Conservation (phyloP, 2,888 invertebrate genomes). For the Euplexia lucipara region DNA sequence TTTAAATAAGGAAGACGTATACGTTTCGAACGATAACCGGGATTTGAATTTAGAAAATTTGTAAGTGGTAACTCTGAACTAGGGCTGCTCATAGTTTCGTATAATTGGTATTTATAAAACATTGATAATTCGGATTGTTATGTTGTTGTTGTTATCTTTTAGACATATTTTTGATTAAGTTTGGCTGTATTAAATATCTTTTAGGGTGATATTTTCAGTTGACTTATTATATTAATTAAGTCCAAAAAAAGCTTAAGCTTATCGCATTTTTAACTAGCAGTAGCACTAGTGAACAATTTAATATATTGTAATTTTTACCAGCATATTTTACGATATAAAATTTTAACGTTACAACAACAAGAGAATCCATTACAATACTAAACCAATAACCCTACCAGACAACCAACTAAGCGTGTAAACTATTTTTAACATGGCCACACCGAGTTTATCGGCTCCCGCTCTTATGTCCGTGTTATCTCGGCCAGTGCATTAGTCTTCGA, state of each 20-base stretch:
- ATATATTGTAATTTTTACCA: background rate
- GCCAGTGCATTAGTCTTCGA: constrained; percentile 90
- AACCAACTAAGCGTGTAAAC: constrained; percentile 89
- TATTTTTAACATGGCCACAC: constrained; percentile 91
- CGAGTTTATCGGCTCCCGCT: constrained; percentile 89
- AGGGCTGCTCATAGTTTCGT: constrained; percentile 72
- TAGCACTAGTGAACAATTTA: background rate
- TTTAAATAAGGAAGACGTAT: constrained; percentile 91
- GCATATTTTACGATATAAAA: constrained; percentile 2
- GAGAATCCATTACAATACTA: constrained; percentile 52
- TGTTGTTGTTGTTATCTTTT: background rate
- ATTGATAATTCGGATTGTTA: background rate
- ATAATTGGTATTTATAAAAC: constrained; percentile 33
- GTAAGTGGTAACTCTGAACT: constrained; percentile 76
- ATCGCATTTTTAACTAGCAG: no score
- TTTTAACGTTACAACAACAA: constrained; percentile 20
- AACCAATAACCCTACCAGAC: constrained; percentile 70
- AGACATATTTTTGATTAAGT: background rate
- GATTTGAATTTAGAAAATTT: constrained; percentile 85
- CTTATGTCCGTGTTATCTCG: constrained; percentile 87
- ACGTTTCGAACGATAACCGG: constrained; percentile 86
- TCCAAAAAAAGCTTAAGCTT: background rate
- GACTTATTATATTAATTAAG: background rate
- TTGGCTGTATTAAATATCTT: background rate
- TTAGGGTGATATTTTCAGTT: background rate